Evolutionary conservation across 1,140 invertebrate species (phyloP).

Genomic region (Microplitis demolitor): DNA sequence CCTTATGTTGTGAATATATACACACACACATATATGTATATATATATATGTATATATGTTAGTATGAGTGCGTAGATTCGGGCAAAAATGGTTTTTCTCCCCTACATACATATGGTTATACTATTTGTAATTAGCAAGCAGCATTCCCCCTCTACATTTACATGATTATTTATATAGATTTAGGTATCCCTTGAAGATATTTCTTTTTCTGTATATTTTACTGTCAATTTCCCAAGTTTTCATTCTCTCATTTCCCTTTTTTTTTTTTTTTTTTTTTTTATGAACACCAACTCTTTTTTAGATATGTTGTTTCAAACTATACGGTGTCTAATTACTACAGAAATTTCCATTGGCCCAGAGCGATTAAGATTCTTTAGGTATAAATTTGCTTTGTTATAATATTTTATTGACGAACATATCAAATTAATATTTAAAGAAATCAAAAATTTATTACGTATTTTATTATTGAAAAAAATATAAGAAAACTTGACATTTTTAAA

Average conservation of each 20-base stretch:
- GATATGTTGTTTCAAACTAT: constrained; percentile 53
- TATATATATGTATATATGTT: constrained; percentile 14
- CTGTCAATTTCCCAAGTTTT: constrained; percentile 40
- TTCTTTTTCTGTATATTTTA: background rate
- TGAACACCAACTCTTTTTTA: constrained; percentile 47
- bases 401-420: background rate
- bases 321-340: constrained; percentile 58
- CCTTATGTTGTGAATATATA: constrained; percentile 20
- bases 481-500: no score
- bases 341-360: constrained; percentile 5
- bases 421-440: background rate
- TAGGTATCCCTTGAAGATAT: background rate
- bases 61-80: background rate
- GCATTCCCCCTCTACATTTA: constrained; percentile 20
- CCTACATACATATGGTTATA: constrained; percentile 16
- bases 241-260: constrained; percentile 54
- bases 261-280: constrained; percentile 58
- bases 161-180: background rate
- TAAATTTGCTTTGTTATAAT: background rate
- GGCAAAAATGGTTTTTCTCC: constrained; percentile 44
- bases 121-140: constrained; percentile 53
- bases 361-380: background rate
- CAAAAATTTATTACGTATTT: background rate
- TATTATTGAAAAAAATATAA: background rate
- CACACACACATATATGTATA: no score